phyloP scores from a whole-genome alignment of 92 coral and sea anemone genomes.

The Epizoanthus rinbou region DNA sequence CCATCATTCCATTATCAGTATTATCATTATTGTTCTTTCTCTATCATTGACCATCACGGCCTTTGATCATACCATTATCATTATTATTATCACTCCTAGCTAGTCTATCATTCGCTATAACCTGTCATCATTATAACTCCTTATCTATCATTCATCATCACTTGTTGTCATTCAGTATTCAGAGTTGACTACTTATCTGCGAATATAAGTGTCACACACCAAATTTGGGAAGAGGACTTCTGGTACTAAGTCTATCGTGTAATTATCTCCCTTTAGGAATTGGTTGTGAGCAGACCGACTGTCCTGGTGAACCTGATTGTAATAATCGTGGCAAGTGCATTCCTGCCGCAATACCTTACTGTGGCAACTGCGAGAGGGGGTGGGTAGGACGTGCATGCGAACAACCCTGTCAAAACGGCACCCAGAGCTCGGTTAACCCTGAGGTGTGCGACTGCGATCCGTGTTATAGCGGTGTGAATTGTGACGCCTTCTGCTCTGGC shows the following conservation, averaged over 20 bases:
- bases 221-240: background rate
- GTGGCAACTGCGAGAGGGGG: constrained; percentile 59
- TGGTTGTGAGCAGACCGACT: constrained; percentile 66
- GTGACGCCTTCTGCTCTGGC: constrained; percentile 69
- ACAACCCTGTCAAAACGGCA: constrained; percentile 55
- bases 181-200: too few relatives aligned
- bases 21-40: too few relatives aligned
- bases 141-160: too few relatives aligned
- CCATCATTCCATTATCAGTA: too few relatives aligned
- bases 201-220: background rate
- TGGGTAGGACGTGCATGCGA: constrained; percentile 73
- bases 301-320: constrained; percentile 78
- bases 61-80: too few relatives aligned
- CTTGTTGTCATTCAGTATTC: too few relatives aligned
- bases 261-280: constrained; percentile 44
- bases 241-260: background rate
- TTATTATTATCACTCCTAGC: too few relatives aligned
- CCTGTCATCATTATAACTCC: too few relatives aligned
- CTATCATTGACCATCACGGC: too few relatives aligned
- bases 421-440: constrained; percentile 46
- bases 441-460: constrained; percentile 61
- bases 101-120: too few relatives aligned
- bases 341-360: constrained; percentile 52
- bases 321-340: constrained; percentile 55
- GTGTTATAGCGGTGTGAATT: constrained; percentile 58